These are phyloP conservation scores for Perccottus glenii DNA, from an alignment of 2,113 vertebrate species.

Conservation along the genomic window DNA sequence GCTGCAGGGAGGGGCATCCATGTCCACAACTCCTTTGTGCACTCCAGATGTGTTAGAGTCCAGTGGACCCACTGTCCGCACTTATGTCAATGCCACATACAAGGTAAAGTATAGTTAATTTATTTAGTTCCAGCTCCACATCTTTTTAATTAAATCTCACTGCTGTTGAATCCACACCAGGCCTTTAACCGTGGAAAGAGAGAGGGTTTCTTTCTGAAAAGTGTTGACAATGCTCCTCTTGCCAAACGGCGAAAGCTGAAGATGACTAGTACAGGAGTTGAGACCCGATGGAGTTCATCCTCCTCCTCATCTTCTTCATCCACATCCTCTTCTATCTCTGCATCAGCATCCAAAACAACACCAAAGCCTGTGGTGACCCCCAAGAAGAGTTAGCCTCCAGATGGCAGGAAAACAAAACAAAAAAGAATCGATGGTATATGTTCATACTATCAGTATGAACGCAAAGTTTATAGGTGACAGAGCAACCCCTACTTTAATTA, in stretches of 20 bases:
- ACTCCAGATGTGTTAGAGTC: slow-evolving; percentile 91
- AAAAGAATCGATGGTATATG: slow-evolving; percentile 21
- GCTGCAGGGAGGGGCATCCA: slow-evolving; percentile 86
- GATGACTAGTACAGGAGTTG: slow-evolving; percentile 86
- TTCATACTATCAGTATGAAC: slow-evolving; percentile 1
- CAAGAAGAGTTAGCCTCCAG: slow-evolving; percentile 64
- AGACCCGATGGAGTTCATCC: slow-evolving; percentile 84
- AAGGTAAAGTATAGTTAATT: slow-evolving; percentile 73
- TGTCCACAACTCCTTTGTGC: slow-evolving; percentile 89
- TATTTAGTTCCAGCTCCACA: neutral
- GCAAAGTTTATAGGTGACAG: slow-evolving; percentile 2
- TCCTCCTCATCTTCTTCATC: slow-evolving; percentile 84
- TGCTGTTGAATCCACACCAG: slow-evolving; percentile 55
- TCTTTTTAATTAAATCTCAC: neutral
- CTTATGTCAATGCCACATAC: slow-evolving; percentile 89
- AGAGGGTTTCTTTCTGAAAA: slow-evolving; percentile 91
- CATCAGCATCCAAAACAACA: slow-evolving; percentile 60
- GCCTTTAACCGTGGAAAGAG: slow-evolving; percentile 90
- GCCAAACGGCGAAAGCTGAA: slow-evolving; percentile 90
- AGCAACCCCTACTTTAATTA: neutral
- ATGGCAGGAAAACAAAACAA: neutral
- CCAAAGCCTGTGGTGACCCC: slow-evolving; percentile 65
- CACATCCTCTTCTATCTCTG: slow-evolving; percentile 71
- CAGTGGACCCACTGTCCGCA: slow-evolving; percentile 86
- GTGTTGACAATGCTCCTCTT: slow-evolving; percentile 90